Evolutionary conservation across 2,797 vertebrate genomes (phyloP).

Genomic region (Poeciliopsis infans): DNA sequence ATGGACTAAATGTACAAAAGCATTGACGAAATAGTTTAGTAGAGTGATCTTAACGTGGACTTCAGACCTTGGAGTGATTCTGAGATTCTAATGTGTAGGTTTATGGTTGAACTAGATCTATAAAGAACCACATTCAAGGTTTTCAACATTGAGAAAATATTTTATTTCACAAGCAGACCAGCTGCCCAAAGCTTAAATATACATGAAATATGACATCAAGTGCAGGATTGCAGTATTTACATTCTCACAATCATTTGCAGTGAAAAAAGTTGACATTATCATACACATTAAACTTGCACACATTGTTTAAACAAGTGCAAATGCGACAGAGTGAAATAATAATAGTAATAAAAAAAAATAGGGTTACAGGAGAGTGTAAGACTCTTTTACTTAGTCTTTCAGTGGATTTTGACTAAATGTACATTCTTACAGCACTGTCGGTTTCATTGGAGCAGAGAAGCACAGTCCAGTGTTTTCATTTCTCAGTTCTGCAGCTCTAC

Average conservation of each 20-base stretch:
- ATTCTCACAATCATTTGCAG: conserved; percentile 20
- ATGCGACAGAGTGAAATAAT: conserved; percentile 8
- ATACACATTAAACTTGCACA: conserved; percentile 23
- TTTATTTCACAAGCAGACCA: conserved; percentile 66
- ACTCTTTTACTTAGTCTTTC: background rate
- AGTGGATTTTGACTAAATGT: conserved; percentile 10
- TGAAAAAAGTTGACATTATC: conserved; percentile 5
- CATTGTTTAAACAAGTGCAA: conserved; percentile 39
- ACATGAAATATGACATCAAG: conserved; percentile 22
- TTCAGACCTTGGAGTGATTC: background rate
- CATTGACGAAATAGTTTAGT: background rate
- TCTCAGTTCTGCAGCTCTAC: background rate
- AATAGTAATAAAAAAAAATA: background rate
- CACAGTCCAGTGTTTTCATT: background rate
- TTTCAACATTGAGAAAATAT: conserved; percentile 4
- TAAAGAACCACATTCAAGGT: conserved; percentile 1
- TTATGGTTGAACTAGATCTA: background rate
- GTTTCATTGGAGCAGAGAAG: conserved; percentile 6
- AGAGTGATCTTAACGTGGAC: background rate
- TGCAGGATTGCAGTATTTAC: conserved; percentile 23
- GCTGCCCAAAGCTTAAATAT: conserved; percentile 53
- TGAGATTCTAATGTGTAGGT: background rate
- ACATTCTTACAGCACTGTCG: conserved; percentile 18
- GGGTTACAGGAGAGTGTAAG: background rate
- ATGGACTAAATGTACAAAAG: background rate